A percentile compares a stretch with the other conserved stretches of the same genome.
These are phyloP conservation scores for Gymnoscopelus microlampas DNA, from an alignment of 2,797 vertebrate species.

Conservation along the genomic window DNA sequence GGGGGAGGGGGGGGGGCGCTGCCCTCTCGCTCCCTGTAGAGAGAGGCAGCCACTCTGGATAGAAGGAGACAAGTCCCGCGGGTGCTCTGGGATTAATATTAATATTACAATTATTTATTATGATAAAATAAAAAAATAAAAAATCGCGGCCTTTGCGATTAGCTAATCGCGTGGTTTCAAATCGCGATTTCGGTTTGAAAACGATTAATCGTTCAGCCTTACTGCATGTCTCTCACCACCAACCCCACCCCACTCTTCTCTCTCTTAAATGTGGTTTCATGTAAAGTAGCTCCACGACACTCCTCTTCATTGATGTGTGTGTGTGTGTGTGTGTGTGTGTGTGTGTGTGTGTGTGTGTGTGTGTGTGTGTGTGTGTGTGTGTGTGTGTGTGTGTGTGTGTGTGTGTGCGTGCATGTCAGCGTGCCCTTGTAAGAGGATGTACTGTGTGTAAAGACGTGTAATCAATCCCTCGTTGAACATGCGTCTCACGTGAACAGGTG, in stretches of 20 bases:
- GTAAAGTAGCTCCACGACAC: constrained; percentile 60
- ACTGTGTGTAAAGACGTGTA: constrained; percentile 10
- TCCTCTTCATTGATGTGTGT: constrained; percentile 48
- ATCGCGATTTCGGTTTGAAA: too few species aligned
- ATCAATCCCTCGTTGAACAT: constrained; percentile 14
- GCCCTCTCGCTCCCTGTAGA: too few species aligned
- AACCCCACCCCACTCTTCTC: constrained; percentile 3
- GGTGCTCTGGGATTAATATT: too few species aligned
- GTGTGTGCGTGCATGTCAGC: constrained; percentile 6
- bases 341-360: constrained; percentile 3
- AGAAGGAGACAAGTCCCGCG: too few species aligned
- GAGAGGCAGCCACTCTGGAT: too few species aligned
- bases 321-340: constrained; percentile 20
- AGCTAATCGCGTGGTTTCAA: too few species aligned
- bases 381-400: too few species aligned
- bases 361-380: neutral
- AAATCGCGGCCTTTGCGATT: too few species aligned
- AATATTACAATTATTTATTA: too few species aligned
- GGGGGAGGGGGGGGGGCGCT: too few species aligned
- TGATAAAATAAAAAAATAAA: too few species aligned
- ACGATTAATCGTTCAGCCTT: too few species aligned
- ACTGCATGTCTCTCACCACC: constrained; percentile 17
- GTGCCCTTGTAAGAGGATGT: neutral
- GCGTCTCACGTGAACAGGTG: constrained; percentile 49
- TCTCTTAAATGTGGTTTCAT: constrained; percentile 61